Evolutionary conservation across 2,888 invertebrate genomes (phyloP), one percentile per base, ranked within the genome.

Genomic region (Caenorhabditis plicata): DNA sequence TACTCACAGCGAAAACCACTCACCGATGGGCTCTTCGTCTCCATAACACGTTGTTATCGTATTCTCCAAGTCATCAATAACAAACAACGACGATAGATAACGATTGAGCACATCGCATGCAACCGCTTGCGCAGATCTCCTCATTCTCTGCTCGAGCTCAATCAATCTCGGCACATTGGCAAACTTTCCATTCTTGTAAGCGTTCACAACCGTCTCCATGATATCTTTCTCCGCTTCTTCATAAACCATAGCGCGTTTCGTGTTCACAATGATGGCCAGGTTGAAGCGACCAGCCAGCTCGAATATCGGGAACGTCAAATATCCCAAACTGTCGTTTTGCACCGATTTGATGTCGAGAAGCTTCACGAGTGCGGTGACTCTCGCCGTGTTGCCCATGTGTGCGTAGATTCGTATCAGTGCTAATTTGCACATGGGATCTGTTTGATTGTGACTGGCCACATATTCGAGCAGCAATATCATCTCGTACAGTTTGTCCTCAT

Each of bases 401-500:
- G 52, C 13, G 48, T 70, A 65, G 9, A 63, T 47, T 27, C 68
- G 49, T 26, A 68, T 46, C 9, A 68, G 40, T 7, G 52, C 27
- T 4, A 70, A 45, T 9, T 55, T 56, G 25, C 54, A 55, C 22
- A 68, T 25, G 2, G 56, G 56, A 40, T 64, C 68, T 13, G 56
- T 47, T 27, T 44, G 25, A 41, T 53, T 63, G 9, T 20, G 42
- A n/a, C 32, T 15, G 3, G 57, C 54, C 15, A 57, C 86, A 85
- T 25, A 90, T 77, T 91, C 90, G 60, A 92, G 83, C 15, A 90
- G 82, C 27, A 87, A 86, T 3, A 89, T 77, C 29, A 81, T 75
- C 71, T 82, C 80, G 76, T 82, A 80, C 17, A 84, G 67, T 22
- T 81, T 64, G 17, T 70, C 68, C 26, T 70, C 64, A 54, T 82